Evolutionary conservation across 2,113 vertebrate genomes (phyloP).

Genomic region (Albula glossodonta): DNA sequence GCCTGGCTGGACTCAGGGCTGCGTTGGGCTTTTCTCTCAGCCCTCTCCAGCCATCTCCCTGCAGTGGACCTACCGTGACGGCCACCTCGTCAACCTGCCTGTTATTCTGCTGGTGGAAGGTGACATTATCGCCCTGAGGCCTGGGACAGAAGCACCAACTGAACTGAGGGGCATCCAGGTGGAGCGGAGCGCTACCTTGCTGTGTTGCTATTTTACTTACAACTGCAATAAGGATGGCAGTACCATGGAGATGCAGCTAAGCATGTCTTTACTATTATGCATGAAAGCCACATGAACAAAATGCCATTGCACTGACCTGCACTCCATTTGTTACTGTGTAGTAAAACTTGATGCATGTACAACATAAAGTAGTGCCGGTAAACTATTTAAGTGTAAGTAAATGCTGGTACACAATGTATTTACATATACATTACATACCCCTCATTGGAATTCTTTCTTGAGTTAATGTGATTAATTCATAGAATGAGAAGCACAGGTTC

Average conservation of each 20-base stretch:
- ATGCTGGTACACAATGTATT: neutral
- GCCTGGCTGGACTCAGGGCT: constrained; percentile 17
- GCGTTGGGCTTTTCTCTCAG: constrained; percentile 24
- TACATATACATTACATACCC: too few species aligned
- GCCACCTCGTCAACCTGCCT: constrained; percentile 44
- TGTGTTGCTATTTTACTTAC: neutral
- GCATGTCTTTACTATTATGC: too few species aligned
- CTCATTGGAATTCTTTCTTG: too few species aligned
- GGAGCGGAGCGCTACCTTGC: neutral
- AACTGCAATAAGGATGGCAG: too few species aligned
- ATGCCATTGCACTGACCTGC: too few species aligned
- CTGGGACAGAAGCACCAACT: constrained; percentile 37
- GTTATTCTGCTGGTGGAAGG: constrained; percentile 41
- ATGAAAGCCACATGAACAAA: too few species aligned
- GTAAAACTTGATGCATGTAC: neutral
- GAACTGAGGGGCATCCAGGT: constrained; percentile 47
- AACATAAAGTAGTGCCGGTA: neutral
- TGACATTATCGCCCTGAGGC: constrained; percentile 44
- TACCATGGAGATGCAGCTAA: too few species aligned
- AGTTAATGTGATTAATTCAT: too few species aligned
- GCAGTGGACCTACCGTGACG: constrained; percentile 46
- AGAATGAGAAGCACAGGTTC: neutral
- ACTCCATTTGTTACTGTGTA: too few species aligned
- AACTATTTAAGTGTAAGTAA: neutral
- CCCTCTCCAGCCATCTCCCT: constrained; percentile 23